These are phyloP conservation scores for Julus scanicus DNA, from an alignment of 2,888 invertebrate genomes.

Conservation along the genomic window DNA sequence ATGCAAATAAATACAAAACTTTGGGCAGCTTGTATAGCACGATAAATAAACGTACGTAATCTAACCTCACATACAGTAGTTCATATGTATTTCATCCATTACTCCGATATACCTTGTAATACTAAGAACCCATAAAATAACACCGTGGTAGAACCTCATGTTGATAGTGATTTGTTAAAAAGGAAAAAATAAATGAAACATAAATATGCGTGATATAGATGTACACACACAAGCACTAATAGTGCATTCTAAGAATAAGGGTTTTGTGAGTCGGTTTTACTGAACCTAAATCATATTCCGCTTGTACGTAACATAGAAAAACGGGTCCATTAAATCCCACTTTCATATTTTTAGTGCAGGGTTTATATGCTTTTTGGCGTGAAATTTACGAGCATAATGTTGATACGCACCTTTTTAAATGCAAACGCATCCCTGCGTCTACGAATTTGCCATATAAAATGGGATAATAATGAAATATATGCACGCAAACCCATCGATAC, in stretches of 20 bases:
- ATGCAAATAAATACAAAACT: too few relatives aligned
- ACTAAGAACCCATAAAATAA: too few relatives aligned
- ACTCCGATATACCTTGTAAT: too few relatives aligned
- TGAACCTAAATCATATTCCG: slow-evolving; percentile 15
- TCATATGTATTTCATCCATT: too few relatives aligned
- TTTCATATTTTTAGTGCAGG: slow-evolving; percentile 38
- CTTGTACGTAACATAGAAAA: neutral
- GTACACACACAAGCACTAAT: neutral
- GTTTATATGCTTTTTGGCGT: slow-evolving; percentile 17
- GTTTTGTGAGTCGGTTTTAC: neutral
- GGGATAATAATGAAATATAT: slow-evolving; percentile 13
- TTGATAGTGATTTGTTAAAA: neutral
- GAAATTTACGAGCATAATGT: slow-evolving; percentile 41
- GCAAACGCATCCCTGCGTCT: neutral
- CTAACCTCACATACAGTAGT: too few relatives aligned
- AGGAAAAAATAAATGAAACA: neutral
- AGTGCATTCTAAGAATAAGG: neutral
- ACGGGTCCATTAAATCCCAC: slow-evolving; percentile 35
- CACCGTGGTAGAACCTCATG: neutral
- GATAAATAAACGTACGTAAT: too few relatives aligned
- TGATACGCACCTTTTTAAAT: slow-evolving; percentile 43
- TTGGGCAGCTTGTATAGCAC: too few relatives aligned
- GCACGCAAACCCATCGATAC: neutral
- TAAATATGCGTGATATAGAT: neutral
- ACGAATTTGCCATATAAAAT: neutral